phyloP scores from a whole-genome alignment of 35 echinoderm and acorn worm genomes.

The Hemicentrotus pulcherrimus region DNA sequence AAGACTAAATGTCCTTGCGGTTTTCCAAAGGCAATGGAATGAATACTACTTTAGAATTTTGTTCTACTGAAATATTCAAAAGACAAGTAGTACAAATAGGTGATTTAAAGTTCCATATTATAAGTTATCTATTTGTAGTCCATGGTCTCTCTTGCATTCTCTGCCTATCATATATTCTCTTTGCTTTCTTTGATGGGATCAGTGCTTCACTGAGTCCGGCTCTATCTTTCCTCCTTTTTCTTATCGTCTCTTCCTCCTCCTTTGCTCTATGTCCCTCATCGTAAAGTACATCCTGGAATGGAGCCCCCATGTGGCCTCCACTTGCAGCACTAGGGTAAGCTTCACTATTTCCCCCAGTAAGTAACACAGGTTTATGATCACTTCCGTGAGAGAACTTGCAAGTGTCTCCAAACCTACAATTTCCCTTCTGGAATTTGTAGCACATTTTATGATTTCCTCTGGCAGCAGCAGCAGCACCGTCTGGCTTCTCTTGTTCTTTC shows the following conservation, averaged over 20 bases:
- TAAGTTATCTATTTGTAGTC: constrained; percentile 24
- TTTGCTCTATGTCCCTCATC: background rate
- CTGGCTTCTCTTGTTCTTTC: constrained; percentile 28
- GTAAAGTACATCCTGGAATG: background rate
- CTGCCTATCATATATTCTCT: constrained; percentile 35
- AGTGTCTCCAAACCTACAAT: constrained; percentile 32
- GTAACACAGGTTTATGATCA: background rate
- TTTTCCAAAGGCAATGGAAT: background rate
- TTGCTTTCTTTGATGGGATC: constrained; percentile 38
- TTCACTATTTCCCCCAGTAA: background rate
- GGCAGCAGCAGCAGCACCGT: background rate
- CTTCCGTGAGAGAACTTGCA: background rate
- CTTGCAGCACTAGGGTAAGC: background rate
- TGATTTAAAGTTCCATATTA: background rate
- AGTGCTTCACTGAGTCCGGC: constrained; percentile 25
- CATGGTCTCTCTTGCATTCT: constrained; percentile 24
- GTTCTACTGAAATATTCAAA: background rate
- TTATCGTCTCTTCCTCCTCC: constrained; percentile 39
- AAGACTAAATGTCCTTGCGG: too few relatives aligned
- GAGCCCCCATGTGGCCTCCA: constrained; percentile 11
- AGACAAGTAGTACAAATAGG: background rate
- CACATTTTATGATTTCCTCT: constrained; percentile 6
- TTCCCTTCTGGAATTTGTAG: constrained; percentile 41
- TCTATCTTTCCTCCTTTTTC: constrained; percentile 10
- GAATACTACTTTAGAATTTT: background rate